Percentiles rank a stretch among this genome's conserved stretches.
phyloP scores from a whole-genome alignment of 2,888 invertebrate genomes.

The Cephus pygmeus region DNA sequence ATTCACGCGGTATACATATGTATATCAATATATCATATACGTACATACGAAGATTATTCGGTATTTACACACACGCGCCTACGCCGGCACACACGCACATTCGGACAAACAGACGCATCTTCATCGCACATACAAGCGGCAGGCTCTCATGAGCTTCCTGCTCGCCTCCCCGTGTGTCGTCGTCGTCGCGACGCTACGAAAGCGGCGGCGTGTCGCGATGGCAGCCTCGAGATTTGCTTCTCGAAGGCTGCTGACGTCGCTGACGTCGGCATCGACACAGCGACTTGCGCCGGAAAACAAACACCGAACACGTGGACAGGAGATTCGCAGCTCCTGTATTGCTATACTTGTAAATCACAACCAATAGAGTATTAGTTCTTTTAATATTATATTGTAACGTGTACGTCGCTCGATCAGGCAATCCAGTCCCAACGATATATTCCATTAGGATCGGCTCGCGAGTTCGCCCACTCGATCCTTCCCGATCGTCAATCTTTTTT shows the following conservation, averaged over 20 bases:
- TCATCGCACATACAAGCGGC: constrained; percentile 29
- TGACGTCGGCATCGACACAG: no score
- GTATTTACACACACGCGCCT: constrained; percentile 55
- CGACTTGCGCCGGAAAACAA: not conserved
- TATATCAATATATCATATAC: not conserved
- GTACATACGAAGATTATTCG: constrained; percentile 22
- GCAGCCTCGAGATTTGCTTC: not conserved
- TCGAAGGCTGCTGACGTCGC: no score
- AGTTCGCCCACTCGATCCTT: not conserved
- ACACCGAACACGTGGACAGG: not conserved
- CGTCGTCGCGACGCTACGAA: constrained; percentile 19
- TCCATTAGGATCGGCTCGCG: not conserved
- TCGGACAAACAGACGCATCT: not conserved
- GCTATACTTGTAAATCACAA: constrained; percentile 64
- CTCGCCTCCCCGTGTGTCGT: constrained; percentile 28
- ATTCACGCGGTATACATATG: not conserved
- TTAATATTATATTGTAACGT: constrained; percentile 25
- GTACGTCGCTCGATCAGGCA: constrained; percentile 18
- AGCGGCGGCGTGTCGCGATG: not conserved
- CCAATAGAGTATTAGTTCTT: constrained; percentile 62
- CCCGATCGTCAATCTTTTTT: not conserved
- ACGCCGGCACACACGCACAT: constrained; percentile 34
- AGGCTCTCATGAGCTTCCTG: constrained; percentile 38
- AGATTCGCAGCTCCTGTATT: constrained; percentile 40
- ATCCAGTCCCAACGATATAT: constrained; percentile 30